These are phyloP conservation scores for Reticulitermes lucifugus DNA, from an alignment of 2,888 invertebrate species.

Conservation along the genomic window DNA sequence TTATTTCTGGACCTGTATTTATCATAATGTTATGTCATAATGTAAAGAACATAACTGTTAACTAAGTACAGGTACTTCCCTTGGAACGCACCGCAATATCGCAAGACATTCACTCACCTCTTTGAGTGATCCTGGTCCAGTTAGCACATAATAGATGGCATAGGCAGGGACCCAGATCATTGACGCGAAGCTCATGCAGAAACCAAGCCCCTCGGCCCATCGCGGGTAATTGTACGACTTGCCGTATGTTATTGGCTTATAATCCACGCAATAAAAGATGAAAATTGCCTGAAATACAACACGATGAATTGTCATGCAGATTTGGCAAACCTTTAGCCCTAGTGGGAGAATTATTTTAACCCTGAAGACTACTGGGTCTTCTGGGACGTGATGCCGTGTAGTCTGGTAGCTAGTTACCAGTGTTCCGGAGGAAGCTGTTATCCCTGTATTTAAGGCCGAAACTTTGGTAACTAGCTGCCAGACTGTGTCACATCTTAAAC, in stretches of 20 bases:
- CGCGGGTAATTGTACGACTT: conserved; percentile 68
- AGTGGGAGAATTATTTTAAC: no score
- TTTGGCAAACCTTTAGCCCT: background rate
- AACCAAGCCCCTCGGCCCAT: conserved; percentile 73
- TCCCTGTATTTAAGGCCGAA: no score
- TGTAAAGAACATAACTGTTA: no score
- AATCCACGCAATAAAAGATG: conserved; percentile 70
- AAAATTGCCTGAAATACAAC: conserved; percentile 69
- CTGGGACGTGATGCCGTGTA: no score
- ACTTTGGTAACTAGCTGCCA: no score
- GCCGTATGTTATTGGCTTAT: conserved; percentile 70
- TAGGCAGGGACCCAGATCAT: conserved; percentile 76
- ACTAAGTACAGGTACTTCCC: no score
- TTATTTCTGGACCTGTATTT: no score
- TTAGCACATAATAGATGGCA: conserved; percentile 70
- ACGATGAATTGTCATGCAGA: background rate
- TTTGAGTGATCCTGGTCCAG: conserved; percentile 66
- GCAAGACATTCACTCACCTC: conserved; percentile 63
- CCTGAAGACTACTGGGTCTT: no score
- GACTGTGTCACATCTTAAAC: no score
- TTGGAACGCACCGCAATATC: background rate
- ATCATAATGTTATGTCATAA: background rate
- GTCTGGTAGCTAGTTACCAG: no score
- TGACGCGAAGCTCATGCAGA: conserved; percentile 71
- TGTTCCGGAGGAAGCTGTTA: no score